Conservation (phyloP, 1,140 invertebrate species). For the Zaprionus nigranus region DNA sequence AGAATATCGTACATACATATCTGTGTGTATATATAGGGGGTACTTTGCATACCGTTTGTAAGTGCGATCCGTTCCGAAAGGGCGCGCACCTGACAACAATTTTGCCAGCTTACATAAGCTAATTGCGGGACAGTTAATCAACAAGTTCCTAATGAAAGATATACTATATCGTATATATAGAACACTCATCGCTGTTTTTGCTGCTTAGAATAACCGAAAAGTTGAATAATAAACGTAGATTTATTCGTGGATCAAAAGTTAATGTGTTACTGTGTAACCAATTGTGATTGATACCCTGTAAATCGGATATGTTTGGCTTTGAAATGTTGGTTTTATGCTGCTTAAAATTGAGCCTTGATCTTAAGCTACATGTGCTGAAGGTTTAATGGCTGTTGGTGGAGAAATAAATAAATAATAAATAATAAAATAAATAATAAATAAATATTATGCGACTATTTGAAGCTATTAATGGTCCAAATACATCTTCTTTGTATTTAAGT, state of each 20-base stretch:
- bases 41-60: slow-evolving; percentile 8
- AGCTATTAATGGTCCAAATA: too few relatives aligned
- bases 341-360: background rate
- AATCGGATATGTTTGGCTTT: background rate
- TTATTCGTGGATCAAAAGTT: background rate
- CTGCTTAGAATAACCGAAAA: background rate
- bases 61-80: slow-evolving; percentile 13
- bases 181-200: slow-evolving; percentile 4
- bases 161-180: background rate
- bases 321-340: background rate
- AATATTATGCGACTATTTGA: too few relatives aligned
- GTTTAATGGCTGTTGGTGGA: too few relatives aligned
- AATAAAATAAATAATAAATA: too few relatives aligned
- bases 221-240: background rate
- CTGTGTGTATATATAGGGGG: background rate
- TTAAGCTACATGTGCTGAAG: background rate
- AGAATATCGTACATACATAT: background rate
- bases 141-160: slow-evolving; percentile 4
- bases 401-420: too few relatives aligned
- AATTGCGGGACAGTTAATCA: slow-evolving; percentile 36
- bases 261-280: background rate
- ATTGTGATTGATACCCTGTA: background rate
- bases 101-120: slow-evolving; percentile 34
- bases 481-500: too few relatives aligned
- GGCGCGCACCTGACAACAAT: slow-evolving; percentile 15